These are phyloP conservation scores for Mizuhopecten yessoensis DNA, from an alignment of 1,140 invertebrate genomes.

Conservation along the genomic window DNA sequence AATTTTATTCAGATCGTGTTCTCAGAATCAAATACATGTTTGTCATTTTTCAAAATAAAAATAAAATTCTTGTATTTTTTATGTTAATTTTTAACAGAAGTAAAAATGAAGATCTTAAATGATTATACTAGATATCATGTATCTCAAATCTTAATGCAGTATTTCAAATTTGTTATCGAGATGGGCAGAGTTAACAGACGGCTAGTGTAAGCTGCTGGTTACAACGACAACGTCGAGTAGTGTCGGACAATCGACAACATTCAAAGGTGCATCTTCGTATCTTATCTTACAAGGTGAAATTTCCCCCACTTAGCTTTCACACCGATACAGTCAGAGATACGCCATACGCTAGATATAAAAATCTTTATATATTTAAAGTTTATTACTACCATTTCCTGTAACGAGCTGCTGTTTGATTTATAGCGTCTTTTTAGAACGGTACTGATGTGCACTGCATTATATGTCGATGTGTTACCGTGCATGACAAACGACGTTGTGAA, in stretches of 20 bases:
- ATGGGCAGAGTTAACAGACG: not conserved
- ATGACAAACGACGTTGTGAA: not conserved
- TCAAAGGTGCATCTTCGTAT: not conserved
- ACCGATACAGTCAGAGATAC: not conserved
- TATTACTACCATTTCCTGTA: constrained; percentile 7
- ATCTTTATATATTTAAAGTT: not conserved
- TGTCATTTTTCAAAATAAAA: too few relatives aligned
- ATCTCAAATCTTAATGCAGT: not conserved
- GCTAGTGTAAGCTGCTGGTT: not conserved
- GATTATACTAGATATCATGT: not conserved
- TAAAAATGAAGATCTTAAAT: too few relatives aligned
- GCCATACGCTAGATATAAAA: not conserved
- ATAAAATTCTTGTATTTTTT: too few relatives aligned
- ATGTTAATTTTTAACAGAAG: too few relatives aligned
- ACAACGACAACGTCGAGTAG: not conserved
- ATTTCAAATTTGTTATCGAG: not conserved
- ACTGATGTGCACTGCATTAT: not conserved
- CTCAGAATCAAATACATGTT: too few relatives aligned
- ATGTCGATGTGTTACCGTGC: not conserved
- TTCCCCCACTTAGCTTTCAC: not conserved
- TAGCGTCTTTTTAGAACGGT: too few relatives aligned
- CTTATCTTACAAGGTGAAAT: not conserved
- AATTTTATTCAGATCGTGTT: too few relatives aligned
- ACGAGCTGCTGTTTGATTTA: not conserved
- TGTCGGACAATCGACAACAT: not conserved